A percentile compares a stretch with the other conserved stretches of the same genome.
Evolutionary conservation across 1,140 invertebrate genomes (phyloP).

Genomic region (Drosophila nasuta): DNA sequence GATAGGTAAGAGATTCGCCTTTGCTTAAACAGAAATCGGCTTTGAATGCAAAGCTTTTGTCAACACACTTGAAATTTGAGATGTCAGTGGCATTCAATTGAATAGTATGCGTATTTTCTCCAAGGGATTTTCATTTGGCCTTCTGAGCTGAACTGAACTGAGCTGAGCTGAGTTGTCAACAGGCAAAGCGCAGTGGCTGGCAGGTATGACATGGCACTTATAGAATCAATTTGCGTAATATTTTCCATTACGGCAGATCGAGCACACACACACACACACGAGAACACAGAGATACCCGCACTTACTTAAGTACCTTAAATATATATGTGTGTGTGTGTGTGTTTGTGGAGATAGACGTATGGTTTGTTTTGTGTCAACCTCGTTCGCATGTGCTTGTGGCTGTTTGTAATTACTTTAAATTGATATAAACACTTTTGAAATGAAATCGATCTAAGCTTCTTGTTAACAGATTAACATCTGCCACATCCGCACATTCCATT

Average conservation of each 20-base stretch:
- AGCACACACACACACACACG: slow-evolving; percentile 13
- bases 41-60: slow-evolving; percentile 47
- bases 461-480: slow-evolving; percentile 80
- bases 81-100: slow-evolving; percentile 23
- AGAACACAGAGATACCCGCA: not conserved
- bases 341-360: slow-evolving; percentile 24
- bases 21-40: slow-evolving; percentile 37
- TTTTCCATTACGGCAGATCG: slow-evolving; percentile 51
- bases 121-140: slow-evolving; percentile 23
- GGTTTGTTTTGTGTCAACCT: slow-evolving; percentile 48
- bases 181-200: slow-evolving; percentile 24
- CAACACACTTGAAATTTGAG: slow-evolving; percentile 47
- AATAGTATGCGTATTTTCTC: slow-evolving; percentile 9
- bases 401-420: slow-evolving; percentile 83
- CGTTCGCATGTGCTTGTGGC: slow-evolving; percentile 65
- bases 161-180: slow-evolving; percentile 26
- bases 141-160: slow-evolving; percentile 23
- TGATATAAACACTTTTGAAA: slow-evolving; percentile 82
- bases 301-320: slow-evolving; percentile 16
- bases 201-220: slow-evolving; percentile 50
- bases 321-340: no score
- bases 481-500: slow-evolving; percentile 26
- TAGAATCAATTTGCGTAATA: slow-evolving; percentile 64
- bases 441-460: slow-evolving; percentile 83
- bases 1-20: slow-evolving; percentile 6